Evolutionary conservation across 2,888 invertebrate genomes (phyloP).

Genomic region (Pemphredon lugubris): DNA sequence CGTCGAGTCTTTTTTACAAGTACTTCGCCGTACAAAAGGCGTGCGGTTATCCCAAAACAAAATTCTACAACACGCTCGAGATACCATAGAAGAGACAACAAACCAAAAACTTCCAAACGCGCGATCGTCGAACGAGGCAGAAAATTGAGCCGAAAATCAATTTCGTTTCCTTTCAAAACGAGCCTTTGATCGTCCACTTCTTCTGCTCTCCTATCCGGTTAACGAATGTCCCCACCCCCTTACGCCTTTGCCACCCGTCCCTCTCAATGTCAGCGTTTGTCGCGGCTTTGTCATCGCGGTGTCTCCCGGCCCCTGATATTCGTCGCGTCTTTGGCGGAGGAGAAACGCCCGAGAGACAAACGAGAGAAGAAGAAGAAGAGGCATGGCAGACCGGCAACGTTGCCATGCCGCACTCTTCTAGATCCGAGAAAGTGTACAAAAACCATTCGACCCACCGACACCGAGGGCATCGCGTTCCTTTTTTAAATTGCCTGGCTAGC

Average conservation of each 20-base stretch:
- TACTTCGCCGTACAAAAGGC: too few species aligned
- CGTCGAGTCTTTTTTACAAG: too few species aligned
- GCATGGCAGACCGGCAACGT: constrained; percentile 68
- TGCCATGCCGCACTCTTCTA: constrained; percentile 71
- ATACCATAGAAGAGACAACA: too few species aligned
- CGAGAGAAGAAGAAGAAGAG: constrained; percentile 47
- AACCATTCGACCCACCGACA: constrained; percentile 68
- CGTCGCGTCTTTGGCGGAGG: constrained; percentile 63
- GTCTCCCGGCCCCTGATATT: constrained; percentile 61
- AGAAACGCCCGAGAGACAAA: constrained; percentile 50
- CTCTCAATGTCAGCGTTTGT: constrained; percentile 30
- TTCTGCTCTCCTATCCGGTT: background rate
- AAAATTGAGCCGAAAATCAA: too few species aligned
- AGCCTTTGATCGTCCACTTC: too few species aligned
- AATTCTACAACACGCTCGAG: too few species aligned
- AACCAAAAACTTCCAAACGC: too few species aligned
- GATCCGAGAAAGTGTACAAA: constrained; percentile 75
- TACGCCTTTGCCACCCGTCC: constrained; percentile 6
- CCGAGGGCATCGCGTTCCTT: constrained; percentile 58
- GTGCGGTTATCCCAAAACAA: too few species aligned
- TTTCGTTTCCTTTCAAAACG: too few species aligned
- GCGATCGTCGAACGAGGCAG: too few species aligned
- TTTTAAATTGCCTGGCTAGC: constrained; percentile 59
- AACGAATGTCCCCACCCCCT: background rate
- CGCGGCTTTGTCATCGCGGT: constrained; percentile 52